Evolutionary conservation across 2,113 vertebrate genomes (phyloP).

Genomic region (Sigmodon hispidus): DNA sequence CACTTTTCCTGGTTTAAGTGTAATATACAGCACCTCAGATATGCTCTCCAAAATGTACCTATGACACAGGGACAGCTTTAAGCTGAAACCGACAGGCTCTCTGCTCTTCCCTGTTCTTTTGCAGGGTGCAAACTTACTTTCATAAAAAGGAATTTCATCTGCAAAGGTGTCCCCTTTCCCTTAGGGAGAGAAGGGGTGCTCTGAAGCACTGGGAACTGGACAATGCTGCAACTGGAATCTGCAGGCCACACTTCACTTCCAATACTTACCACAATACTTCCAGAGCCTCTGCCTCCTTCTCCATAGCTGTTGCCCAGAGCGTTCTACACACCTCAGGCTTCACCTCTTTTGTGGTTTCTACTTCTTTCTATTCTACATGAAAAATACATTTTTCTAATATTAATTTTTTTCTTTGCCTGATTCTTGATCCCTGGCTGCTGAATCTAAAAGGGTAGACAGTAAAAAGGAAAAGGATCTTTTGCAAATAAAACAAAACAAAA

Average conservation of each 20-base stretch:
- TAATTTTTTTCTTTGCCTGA: background rate
- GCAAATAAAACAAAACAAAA: background rate
- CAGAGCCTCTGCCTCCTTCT: background rate
- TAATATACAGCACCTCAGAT: background rate
- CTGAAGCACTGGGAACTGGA: too few relatives aligned
- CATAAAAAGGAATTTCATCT: background rate
- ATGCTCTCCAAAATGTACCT: fast-evolving
- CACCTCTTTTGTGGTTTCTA: background rate
- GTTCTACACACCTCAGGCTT: too few relatives aligned
- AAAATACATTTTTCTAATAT: background rate
- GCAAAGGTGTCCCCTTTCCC: background rate
- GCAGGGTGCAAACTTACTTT: background rate
- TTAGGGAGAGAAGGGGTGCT: background rate
- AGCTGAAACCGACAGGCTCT: background rate
- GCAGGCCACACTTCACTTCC: too few relatives aligned
- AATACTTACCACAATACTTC: too few relatives aligned
- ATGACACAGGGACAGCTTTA: fast-evolving
- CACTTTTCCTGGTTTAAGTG: background rate
- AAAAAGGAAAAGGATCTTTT: background rate
- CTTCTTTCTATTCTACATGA: background rate
- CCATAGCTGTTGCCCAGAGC: background rate
- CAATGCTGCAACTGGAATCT: too few relatives aligned
- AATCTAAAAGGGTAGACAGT: background rate
- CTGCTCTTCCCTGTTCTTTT: background rate
- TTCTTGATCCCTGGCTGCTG: background rate